Evolutionary conservation across 2,888 invertebrate species (phyloP).

Genomic region (Osedax frankpressi): DNA sequence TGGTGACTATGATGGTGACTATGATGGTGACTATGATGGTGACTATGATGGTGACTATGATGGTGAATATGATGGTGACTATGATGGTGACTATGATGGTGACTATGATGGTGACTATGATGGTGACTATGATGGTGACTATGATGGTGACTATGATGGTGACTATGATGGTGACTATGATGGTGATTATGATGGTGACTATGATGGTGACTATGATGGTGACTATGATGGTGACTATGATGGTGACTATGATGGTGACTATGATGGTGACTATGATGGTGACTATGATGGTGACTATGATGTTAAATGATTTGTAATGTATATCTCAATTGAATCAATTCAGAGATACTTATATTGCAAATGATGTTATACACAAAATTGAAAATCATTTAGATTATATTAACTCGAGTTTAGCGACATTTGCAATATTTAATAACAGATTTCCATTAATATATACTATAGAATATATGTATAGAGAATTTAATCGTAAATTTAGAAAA

Average conservation of each 20-base stretch:
- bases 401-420: too few species aligned
- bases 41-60: too few species aligned
- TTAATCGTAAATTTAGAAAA: too few species aligned
- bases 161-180: neutral
- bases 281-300: neutral
- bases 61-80: too few species aligned
- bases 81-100: neutral
- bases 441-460: too few species aligned
- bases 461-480: too few species aligned
- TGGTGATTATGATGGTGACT: too few species aligned
- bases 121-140: neutral
- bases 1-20: neutral
- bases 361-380: neutral
- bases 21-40: neutral
- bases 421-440: too few species aligned
- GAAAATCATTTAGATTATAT: too few species aligned
- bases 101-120: conserved; percentile 7
- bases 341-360: neutral
- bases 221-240: neutral
- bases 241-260: neutral
- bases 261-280: neutral
- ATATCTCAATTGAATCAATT: too few species aligned
- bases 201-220: neutral
- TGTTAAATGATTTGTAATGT: neutral
- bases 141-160: neutral